Evolutionary conservation across 2,888 invertebrate genomes (phyloP), one percentile per base, ranked within the genome.

Genomic region (Tromatobia lineatoria): DNA sequence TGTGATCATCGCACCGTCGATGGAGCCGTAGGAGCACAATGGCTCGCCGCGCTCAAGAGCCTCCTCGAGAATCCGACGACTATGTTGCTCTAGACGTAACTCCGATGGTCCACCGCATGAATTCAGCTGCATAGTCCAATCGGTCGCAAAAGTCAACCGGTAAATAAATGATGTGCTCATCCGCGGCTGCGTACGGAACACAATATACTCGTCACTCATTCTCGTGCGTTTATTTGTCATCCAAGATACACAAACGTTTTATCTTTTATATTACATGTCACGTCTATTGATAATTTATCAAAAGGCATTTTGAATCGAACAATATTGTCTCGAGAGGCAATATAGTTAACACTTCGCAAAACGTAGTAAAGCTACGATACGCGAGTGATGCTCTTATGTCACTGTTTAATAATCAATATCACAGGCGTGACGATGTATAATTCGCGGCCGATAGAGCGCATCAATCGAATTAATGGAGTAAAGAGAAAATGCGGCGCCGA

Each of bases 1-100:
- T 98, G 98, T 90, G 99, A 99, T 94, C 99, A 99, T 94, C 95
- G 99, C 90, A 98, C 99, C 29, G 98, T 99, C 8, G 99, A 99
- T 94, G 99, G 99, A 69, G 99, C 99, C 88, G 97, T 99, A 4
- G 99, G 99, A 76, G 99, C 99, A 2, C 96, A 97, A 93, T 99
- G 99, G 99, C 95, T 99, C 91, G 95, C 97, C 90, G 97, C 97
- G 73, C 98, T 99, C 95, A 97, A 97, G 90, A 96, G 96, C 84
- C 97, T 96, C 92, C 94, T 99, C 87, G 99, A 99, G 94, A 97
- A 98, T 92, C 99, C 99, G 34, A 96, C 97, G 88, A 97, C 97
- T 86, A 99, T 99, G 97, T 96, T 99, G 87, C 95, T 99, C 91
- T 99, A 97, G 92, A 61, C 59, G 38, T 18, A 3, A 20, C 0